Conservation (phyloP, 2,113 vertebrate species). For the Peucedramus taeniatus region DNA sequence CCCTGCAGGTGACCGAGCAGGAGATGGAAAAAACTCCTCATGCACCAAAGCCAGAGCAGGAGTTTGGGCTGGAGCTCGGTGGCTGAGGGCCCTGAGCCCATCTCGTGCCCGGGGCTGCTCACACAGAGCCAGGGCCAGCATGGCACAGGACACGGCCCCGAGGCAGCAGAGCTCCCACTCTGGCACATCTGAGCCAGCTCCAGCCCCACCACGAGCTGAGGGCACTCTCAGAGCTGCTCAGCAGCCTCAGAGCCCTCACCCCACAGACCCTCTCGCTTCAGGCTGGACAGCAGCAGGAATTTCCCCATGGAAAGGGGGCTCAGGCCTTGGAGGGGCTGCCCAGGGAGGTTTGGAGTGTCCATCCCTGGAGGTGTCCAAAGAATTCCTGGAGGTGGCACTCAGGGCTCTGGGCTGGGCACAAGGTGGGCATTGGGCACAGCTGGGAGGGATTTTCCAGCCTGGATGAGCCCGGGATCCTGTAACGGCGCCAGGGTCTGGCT, state of each 20-base stretch:
- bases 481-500: accelerated
- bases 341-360: neutral
- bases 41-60: accelerated
- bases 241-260: neutral
- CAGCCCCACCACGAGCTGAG: neutral
- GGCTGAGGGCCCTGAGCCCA: neutral
- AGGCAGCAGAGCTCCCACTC: accelerated
- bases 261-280: accelerated
- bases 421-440: neutral
- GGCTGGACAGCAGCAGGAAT: neutral
- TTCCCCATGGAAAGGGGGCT: accelerated
- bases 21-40: accelerated
- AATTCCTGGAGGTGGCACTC: neutral
- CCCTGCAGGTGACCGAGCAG: neutral
- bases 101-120: accelerated
- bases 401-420: neutral
- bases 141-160: accelerated
- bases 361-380: neutral
- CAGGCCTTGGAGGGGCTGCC: neutral
- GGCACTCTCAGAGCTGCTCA: neutral
- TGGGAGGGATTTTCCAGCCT: neutral
- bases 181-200: neutral
- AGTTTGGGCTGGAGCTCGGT: neutral
- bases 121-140: neutral
- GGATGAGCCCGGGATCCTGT: too few species aligned